phyloP scores from a whole-genome alignment of 2,888 invertebrate genomes.

The Andrena minutula region DNA sequence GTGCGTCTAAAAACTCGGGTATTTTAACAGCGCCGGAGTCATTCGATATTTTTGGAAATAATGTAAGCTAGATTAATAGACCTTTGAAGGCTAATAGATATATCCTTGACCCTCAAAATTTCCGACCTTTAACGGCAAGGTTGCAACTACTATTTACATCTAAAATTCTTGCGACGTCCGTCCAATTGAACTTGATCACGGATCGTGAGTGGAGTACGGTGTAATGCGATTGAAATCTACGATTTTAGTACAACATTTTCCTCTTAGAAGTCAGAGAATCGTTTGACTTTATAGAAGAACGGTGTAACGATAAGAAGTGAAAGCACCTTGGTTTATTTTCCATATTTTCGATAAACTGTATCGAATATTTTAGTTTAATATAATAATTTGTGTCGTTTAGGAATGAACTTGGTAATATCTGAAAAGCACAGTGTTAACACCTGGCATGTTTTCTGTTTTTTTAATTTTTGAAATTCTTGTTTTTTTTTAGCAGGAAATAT shows the following conservation, averaged over 20 bases:
- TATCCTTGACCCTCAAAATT: conserved; percentile 34
- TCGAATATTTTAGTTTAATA: no score
- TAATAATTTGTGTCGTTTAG: background rate
- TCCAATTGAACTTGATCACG: conserved; percentile 23
- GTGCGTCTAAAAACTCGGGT: background rate
- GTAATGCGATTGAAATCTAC: background rate
- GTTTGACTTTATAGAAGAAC: background rate
- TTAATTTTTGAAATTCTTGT: background rate
- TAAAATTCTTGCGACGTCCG: conserved; percentile 53
- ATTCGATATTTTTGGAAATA: background rate
- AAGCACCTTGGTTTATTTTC: background rate
- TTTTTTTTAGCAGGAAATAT: background rate
- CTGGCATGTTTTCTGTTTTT: background rate
- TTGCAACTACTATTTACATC: background rate
- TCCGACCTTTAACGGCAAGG: conserved; percentile 59
- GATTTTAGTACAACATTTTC: background rate
- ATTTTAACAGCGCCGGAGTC: background rate
- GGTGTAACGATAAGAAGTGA: background rate
- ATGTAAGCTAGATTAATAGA: background rate
- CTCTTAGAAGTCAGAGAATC: background rate
- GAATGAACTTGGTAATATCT: background rate
- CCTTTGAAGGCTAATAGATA: background rate
- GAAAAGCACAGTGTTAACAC: conserved; percentile 1
- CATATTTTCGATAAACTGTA: no score
- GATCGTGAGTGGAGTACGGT: conserved; percentile 48